These are phyloP conservation scores for Gephyroberyx darwinii DNA, from an alignment of 2,797 vertebrate species.

Conservation along the genomic window DNA sequence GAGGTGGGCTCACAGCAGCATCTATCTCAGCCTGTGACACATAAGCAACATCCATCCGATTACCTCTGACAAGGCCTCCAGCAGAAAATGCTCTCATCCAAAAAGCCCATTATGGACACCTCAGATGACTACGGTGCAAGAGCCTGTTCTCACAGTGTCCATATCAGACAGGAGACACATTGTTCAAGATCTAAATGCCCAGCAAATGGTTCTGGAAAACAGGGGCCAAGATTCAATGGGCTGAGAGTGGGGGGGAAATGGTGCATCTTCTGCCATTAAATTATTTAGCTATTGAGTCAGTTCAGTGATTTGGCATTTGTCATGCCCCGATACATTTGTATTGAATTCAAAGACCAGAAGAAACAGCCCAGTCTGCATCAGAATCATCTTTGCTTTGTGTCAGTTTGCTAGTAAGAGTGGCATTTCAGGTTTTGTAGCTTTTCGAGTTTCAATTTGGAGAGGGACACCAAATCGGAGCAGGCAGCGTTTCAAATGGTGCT, in stretches of 20 bases:
- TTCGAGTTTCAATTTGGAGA: neutral
- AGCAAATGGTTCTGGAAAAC: slow-evolving; percentile 5
- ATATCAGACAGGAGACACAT: neutral
- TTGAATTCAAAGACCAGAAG: slow-evolving; percentile 15
- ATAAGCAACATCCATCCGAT: slow-evolving; percentile 62
- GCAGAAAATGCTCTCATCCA: slow-evolving; percentile 55
- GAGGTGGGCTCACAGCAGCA: slow-evolving; percentile 33
- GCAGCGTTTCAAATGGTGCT: slow-evolving; percentile 22
- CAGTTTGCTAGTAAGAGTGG: neutral
- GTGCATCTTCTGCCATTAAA: slow-evolving; percentile 26
- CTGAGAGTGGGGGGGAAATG: slow-evolving; percentile 24
- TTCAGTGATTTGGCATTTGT: slow-evolving; percentile 39
- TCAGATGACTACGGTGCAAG: slow-evolving; percentile 15
- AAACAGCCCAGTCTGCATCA: slow-evolving; percentile 6
- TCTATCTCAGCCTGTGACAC: slow-evolving; percentile 42
- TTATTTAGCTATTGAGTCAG: slow-evolving; percentile 5
- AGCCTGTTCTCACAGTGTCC: slow-evolving; percentile 6
- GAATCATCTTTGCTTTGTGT: slow-evolving; percentile 12
- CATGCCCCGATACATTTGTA: neutral
- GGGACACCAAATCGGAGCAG: slow-evolving; percentile 25
- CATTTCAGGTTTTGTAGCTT: neutral
- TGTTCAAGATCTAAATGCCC: neutral
- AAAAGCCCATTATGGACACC: slow-evolving; percentile 60
- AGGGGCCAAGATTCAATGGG: slow-evolving; percentile 7
- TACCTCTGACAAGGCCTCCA: slow-evolving; percentile 53